Conservation (phyloP, 2,888 invertebrate genomes). For the Camponotus fellah region DNA sequence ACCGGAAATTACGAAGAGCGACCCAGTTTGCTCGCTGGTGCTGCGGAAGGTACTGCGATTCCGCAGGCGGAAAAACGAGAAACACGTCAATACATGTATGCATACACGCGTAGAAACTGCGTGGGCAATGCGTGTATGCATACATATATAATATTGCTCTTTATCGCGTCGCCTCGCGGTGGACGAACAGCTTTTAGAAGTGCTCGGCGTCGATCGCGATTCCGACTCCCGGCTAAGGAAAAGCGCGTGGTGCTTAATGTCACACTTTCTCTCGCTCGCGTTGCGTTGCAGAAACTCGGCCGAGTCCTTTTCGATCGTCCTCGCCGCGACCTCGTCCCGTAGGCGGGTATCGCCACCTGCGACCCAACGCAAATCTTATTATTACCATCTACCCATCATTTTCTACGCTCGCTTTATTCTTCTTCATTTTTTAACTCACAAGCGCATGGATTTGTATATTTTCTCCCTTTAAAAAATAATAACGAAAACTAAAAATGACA, state of each 20-base stretch:
- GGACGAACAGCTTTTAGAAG: slow-evolving; percentile 54
- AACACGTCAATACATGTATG: not conserved
- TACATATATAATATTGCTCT: not conserved
- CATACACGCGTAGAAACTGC: slow-evolving; percentile 64
- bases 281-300: slow-evolving; percentile 29
- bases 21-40: slow-evolving; percentile 62
- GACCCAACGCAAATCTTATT: not conserved
- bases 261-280: slow-evolving; percentile 65
- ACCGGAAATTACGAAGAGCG: slow-evolving; percentile 78
- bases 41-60: slow-evolving; percentile 50
- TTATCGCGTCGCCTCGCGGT: slow-evolving; percentile 65
- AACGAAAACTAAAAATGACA: not conserved
- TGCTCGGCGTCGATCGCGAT: slow-evolving; percentile 43
- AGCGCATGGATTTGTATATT: not conserved
- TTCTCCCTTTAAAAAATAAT: not conserved
- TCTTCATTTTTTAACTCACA: not conserved
- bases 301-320: slow-evolving; percentile 68
- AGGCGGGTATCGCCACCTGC: slow-evolving; percentile 66
- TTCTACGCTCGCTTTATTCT: not conserved
- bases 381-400: not conserved
- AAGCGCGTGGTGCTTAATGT: slow-evolving; percentile 33
- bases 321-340: slow-evolving; percentile 70
- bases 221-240: slow-evolving; percentile 53
- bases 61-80: slow-evolving; percentile 43
- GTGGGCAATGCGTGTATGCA: slow-evolving; percentile 64